Conservation (phyloP, 2,113 vertebrate species). For the Camelus bactrianus region DNA sequence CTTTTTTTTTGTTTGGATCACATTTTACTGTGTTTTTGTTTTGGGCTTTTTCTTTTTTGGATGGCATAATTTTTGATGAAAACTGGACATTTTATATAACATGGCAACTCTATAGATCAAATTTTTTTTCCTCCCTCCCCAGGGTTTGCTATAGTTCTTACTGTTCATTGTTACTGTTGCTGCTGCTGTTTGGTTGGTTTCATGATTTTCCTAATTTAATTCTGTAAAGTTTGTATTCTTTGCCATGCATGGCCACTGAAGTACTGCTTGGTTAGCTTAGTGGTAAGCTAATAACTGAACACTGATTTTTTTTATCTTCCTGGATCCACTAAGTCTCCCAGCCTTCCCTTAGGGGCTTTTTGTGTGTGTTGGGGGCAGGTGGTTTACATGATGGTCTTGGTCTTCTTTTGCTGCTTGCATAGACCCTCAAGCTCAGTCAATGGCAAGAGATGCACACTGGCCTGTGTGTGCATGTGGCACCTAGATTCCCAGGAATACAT, state of each 20-base stretch:
- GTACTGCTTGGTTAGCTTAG: background rate
- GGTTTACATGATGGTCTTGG: background rate
- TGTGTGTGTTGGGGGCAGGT: background rate
- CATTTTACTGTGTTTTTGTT: background rate
- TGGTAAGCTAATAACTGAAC: background rate
- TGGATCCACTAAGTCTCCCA: background rate
- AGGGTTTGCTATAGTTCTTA: background rate
- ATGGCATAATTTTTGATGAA: background rate
- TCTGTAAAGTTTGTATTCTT: background rate
- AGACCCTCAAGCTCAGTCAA: background rate
- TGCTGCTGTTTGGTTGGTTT: background rate
- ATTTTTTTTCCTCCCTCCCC: background rate
- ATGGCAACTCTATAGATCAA: background rate
- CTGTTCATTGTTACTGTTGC: background rate
- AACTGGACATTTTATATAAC: background rate
- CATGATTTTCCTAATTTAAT: background rate
- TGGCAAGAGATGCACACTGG: background rate
- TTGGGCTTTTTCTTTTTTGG: background rate
- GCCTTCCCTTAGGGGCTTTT: background rate
- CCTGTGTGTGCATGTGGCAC: background rate
- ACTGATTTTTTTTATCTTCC: background rate
- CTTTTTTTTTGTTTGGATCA: background rate
- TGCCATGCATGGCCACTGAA: background rate
- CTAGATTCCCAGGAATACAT: background rate
- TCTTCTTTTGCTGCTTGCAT: background rate